Evolutionary conservation across 2,797 vertebrate species (phyloP).

Genomic region (Paramormyrops hopkinsi): DNA sequence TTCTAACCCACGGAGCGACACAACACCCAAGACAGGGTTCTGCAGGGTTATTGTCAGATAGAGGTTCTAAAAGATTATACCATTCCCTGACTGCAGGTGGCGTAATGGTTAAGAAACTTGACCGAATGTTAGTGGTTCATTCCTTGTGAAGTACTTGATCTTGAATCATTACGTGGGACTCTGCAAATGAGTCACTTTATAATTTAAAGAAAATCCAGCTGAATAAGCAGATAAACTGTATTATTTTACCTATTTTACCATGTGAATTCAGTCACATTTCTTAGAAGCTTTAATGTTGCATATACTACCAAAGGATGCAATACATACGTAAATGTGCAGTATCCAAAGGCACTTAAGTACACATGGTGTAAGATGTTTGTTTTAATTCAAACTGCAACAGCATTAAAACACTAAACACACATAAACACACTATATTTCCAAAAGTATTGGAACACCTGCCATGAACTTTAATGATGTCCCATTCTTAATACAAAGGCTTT

Average conservation of each 20-base stretch:
- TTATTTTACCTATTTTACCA: neutral
- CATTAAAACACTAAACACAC: neutral
- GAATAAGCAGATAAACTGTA: neutral
- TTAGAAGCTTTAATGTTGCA: neutral
- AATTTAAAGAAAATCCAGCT: neutral
- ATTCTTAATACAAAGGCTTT: no score
- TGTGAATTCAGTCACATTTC: neutral
- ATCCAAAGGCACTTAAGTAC: neutral
- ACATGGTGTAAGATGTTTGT: neutral
- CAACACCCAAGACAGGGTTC: neutral
- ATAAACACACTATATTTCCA: neutral
- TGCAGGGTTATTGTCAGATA: neutral
- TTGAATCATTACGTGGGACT: neutral
- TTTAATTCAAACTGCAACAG: neutral
- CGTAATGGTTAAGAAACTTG: neutral
- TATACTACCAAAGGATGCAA: neutral
- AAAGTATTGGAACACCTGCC: no score
- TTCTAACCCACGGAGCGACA: neutral
- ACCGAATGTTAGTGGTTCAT: neutral
- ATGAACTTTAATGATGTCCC: no score
- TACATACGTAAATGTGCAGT: neutral
- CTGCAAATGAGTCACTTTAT: neutral
- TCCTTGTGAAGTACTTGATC: neutral
- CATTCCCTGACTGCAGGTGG: neutral
- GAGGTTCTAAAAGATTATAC: neutral